Percentiles rank a stretch among this genome's conserved stretches.
Evolutionary conservation across 2,797 vertebrate species (phyloP).

Genomic region (Nannoperca obscura): DNA sequence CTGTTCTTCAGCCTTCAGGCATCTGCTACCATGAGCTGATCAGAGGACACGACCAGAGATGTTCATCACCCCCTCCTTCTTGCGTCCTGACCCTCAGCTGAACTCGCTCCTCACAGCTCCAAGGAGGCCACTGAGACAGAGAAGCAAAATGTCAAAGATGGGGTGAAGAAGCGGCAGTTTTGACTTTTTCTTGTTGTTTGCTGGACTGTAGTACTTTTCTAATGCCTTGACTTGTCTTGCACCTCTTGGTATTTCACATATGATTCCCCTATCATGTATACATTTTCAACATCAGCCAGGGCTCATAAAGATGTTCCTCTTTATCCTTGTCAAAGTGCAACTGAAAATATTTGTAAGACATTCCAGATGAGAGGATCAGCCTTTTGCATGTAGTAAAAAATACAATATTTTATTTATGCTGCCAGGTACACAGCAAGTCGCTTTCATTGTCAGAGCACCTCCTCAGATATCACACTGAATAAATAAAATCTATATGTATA

Average conservation of each 20-base stretch:
- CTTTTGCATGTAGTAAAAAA: conserved; percentile 47
- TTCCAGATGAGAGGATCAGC: conserved; percentile 36
- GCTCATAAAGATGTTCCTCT: not conserved
- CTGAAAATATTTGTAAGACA: conserved; percentile 45
- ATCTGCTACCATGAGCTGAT: conserved; percentile 66
- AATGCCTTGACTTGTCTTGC: conserved; percentile 26
- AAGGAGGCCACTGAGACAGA: conserved; percentile 39
- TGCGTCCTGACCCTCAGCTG: conserved; percentile 62
- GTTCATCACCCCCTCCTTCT: conserved; percentile 35
- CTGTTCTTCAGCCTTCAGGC: conserved; percentile 32
- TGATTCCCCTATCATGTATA: not conserved
- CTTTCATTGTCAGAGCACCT: conserved; percentile 39
- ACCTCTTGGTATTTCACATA: not conserved
- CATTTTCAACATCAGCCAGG: not conserved
- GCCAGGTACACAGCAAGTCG: conserved; percentile 39
- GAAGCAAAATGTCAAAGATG: conserved; percentile 57
- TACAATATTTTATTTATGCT: conserved; percentile 66
- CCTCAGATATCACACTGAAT: conserved; percentile 57
- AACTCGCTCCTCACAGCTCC: conserved; percentile 62
- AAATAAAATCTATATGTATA: conserved; percentile 52
- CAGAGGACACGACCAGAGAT: conserved; percentile 42
- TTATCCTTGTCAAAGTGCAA: conserved; percentile 25
- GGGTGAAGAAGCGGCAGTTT: conserved; percentile 31
- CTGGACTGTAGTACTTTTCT: conserved; percentile 21
- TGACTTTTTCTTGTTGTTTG: conserved; percentile 20